These are phyloP conservation scores for Strongylocentrotus purpuratus DNA, from an alignment of 35 echinoderm and acorn worm species.

Conservation along the genomic window DNA sequence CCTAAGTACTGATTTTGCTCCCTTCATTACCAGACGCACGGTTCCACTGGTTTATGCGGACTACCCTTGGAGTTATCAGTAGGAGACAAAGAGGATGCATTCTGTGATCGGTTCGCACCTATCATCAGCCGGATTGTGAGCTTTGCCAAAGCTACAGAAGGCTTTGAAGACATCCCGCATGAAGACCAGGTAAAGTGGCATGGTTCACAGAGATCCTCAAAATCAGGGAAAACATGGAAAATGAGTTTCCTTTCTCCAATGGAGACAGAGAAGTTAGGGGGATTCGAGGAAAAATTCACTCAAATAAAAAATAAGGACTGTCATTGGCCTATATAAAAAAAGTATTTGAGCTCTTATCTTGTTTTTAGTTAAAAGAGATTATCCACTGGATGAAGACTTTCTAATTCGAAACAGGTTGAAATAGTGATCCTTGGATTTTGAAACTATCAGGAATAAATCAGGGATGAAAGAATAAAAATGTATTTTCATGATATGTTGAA, in stretches of 20 bases:
- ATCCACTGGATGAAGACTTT: too few relatives aligned
- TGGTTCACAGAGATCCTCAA: neutral
- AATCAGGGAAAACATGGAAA: neutral
- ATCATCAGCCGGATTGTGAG: slow-evolving; percentile 83
- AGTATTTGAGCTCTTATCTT: too few relatives aligned
- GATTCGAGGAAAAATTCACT: neutral
- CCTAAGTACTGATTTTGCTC: neutral
- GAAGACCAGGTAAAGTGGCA: slow-evolving; percentile 76
- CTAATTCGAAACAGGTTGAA: too few relatives aligned
- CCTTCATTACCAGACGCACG: neutral
- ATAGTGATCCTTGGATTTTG: too few relatives aligned
- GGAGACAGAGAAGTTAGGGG: neutral
- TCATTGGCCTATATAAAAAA: too few relatives aligned
- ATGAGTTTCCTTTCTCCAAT: neutral
- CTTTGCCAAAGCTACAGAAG: slow-evolving; percentile 82
- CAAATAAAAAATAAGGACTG: too few relatives aligned
- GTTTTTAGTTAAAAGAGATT: too few relatives aligned
- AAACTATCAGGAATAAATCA: too few relatives aligned
- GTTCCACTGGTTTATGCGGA: neutral
- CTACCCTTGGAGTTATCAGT: slow-evolving; percentile 6
- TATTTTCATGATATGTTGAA: too few relatives aligned
- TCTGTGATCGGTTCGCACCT: slow-evolving; percentile 78
- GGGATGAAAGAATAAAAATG: too few relatives aligned
- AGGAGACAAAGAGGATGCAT: slow-evolving; percentile 56
- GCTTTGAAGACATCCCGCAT: slow-evolving; percentile 70